Base-by-base conservation (phyloP, 2,113 vertebrate species). In the Sphaerodactylus townsendi region DNA sequence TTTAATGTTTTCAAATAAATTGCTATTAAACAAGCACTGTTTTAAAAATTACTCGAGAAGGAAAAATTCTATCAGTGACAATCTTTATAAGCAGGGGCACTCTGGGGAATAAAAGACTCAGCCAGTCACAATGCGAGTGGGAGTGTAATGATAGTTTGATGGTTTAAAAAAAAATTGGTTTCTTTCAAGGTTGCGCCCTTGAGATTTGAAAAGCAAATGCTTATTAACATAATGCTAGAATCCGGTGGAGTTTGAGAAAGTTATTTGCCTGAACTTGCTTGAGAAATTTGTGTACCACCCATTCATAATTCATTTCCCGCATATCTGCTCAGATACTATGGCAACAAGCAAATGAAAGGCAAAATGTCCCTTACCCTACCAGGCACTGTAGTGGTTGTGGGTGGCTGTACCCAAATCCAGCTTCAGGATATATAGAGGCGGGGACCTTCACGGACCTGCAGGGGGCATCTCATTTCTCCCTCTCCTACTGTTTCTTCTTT, bases 21-120 rank as follows among this genome's bases (percentile, higher is more conserved):
- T 70, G 77, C 28, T 71, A 76, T 81, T 76, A 69, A 81, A 81
- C 64, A 81, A 77, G 79, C n/a, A 59, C 64, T 77, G 44, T 35
- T 77, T 77, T 77, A 81, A 77, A 86, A 86, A 86, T 86, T 86
- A 76, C 66, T 62, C 35, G 59, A 50, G 73, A n/a, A 28, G 62
- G 73, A 25, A 30, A 59, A 64, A 62, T 37, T 72, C 66, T 50
- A 48, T 50, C 79, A 11, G 50, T 64, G 50, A 46, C 65, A 77
- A 71, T 70, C 72, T 84, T 71, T 84, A 72, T 78, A 48, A 72
- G 66, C 39, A 84, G 53, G 56, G 48, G 19, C 50, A 62, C 76
- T 77, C 79, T 64, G 25, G 53, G 65, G 73, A 86, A 69, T 76
- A 50, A 50, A 72, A 78, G 1, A 21, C 56, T 37, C 41, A 77